Evolutionary conservation across 1,140 invertebrate species (phyloP).

Genomic region (Megathymus violae): DNA sequence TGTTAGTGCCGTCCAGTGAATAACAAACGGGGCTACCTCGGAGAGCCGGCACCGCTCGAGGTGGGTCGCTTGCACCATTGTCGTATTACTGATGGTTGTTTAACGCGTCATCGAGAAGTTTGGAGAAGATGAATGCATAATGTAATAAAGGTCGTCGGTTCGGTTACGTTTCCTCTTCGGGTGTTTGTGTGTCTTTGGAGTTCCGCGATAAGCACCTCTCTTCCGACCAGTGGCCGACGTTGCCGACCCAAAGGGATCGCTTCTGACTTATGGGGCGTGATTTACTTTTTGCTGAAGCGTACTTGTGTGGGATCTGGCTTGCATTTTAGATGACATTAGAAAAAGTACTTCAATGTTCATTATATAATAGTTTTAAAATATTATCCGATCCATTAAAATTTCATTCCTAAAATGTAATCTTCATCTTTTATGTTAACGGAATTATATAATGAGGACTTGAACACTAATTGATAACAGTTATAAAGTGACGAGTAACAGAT

Average conservation of each 20-base stretch:
- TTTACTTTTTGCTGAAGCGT: slow-evolving; percentile 27
- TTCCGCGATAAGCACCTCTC: slow-evolving; percentile 29
- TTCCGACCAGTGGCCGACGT: slow-evolving; percentile 12
- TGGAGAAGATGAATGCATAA: slow-evolving; percentile 32
- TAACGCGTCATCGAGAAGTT: slow-evolving; percentile 29
- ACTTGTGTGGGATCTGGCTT: slow-evolving; percentile 13
- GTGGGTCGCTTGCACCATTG: slow-evolving; percentile 36
- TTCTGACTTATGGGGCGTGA: slow-evolving; percentile 14
- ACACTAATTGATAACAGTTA: no score
- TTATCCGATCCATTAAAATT: no score
- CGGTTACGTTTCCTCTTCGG: background rate
- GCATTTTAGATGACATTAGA: background rate
- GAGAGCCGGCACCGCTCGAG: slow-evolving; percentile 52
- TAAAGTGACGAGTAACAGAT: no score
- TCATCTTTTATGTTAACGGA: no score
- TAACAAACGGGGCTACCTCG: slow-evolving; percentile 49
- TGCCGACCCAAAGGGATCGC: slow-evolving; percentile 33
- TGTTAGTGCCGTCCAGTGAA: slow-evolving; percentile 46
- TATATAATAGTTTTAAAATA: no score
- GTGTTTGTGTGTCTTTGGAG: slow-evolving; percentile 14
- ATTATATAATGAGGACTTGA: no score
- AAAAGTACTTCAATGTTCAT: no score
- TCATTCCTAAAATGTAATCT: no score
- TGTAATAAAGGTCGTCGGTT: slow-evolving; percentile 30
- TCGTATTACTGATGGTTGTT: slow-evolving; percentile 14